Base-by-base conservation (phyloP, 2,113 vertebrate genomes). In the Lathamus discolor region DNA sequence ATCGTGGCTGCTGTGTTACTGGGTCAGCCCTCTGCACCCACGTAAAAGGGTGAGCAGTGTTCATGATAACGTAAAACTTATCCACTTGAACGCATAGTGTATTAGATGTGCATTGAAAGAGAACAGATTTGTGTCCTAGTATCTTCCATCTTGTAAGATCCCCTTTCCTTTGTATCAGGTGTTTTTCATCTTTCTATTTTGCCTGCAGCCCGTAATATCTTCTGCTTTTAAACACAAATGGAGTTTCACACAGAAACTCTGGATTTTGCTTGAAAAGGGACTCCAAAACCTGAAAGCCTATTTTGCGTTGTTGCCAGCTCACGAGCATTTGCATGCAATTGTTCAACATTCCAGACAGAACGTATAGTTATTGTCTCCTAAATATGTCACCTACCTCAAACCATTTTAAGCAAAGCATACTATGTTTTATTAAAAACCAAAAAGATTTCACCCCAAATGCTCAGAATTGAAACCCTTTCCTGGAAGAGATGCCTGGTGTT, bases 201-300 rank as follows among this genome's bases (percentile, higher is more conserved):
- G 25, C 49, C 69, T 39, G 23, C 51, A 77, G 81, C 54, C 35
- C 41, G 46, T 64, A 48, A 83, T 54, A 83, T 17, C 57, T 86
- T 90, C 41, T 11, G 27, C 25, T 89, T 93, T 73, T 78, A 41
- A 92, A 87, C 28, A 23, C 28, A 79, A 75, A 73, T 23, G 13
- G 92, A 88, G 59, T 67, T 89, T 89, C 93, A 63, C 44, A 87
- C 22, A 59, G 77, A 83, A 80, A 92, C 86, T 83, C 37, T 85
- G 70, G 66, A 78, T 90, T 94, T 89, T 77, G 57, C 79, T 49
- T 0, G 3, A 64, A 95, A 77, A 90, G 15, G 51, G 87, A 69
- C 18, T 89, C 57, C 31, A 46, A 51, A 77, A 82, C 57, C 89
- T 88, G 55, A 80, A 91, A 85, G 39, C 22, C 23, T 76, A 3